Conservation (phyloP, 37 sponge, comb jelly and placozoan species). For the Axinella damicornis region DNA sequence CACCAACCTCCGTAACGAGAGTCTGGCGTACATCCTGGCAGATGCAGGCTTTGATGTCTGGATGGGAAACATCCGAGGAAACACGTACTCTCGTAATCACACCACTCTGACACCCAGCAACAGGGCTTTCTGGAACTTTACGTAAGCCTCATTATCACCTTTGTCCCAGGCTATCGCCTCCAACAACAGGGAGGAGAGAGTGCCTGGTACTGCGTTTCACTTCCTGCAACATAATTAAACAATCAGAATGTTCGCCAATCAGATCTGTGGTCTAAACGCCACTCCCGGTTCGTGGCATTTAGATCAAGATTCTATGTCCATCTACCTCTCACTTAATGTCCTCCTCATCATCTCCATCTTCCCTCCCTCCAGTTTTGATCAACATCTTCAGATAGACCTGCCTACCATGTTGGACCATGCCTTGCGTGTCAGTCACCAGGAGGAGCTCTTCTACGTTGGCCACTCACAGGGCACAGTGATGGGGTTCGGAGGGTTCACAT, state of each 20-base stretch:
- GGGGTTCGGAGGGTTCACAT: constrained; percentile 90
- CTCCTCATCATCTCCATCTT: neutral
- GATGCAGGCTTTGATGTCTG: constrained; percentile 98
- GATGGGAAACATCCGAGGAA: constrained; percentile 97
- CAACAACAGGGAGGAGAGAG: too few species aligned
- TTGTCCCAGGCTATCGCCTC: constrained; percentile 21
- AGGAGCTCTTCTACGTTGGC: constrained; percentile 83
- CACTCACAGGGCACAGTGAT: constrained; percentile 97
- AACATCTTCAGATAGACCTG: constrained; percentile 81
- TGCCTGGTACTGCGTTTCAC: too few species aligned
- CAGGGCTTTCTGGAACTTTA: constrained; percentile 91
- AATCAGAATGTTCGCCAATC: too few species aligned
- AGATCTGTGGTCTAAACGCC: too few species aligned
- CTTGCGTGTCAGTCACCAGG: constrained; percentile 55
- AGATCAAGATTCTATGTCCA: too few species aligned
- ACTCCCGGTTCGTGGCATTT: too few species aligned
- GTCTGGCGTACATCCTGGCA: constrained; percentile 85
- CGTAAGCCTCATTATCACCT: constrained; percentile 31
- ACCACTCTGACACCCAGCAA: constrained; percentile 58
- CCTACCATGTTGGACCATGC: constrained; percentile 90
- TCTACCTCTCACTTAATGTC: too few species aligned
- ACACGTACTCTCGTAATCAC: constrained; percentile 94
- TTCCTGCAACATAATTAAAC: too few species aligned
- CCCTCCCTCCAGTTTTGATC: constrained; percentile 73
- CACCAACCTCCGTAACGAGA: constrained; percentile 63